Conservation (phyloP, 2,113 vertebrate species). For the Upupa epops region DNA sequence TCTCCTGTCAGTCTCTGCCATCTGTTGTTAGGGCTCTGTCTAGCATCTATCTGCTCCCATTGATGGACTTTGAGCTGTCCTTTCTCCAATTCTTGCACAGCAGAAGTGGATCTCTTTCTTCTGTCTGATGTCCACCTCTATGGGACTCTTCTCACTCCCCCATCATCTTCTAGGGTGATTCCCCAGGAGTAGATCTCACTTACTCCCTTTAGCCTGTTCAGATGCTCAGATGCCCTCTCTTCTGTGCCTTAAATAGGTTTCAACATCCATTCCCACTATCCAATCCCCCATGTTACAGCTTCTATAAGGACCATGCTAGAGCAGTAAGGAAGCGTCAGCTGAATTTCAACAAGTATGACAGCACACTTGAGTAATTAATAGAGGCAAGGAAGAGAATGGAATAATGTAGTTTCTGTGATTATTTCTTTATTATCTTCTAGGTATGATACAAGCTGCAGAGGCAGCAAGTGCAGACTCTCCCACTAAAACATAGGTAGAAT, state of each 20-base stretch:
- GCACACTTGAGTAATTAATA: neutral
- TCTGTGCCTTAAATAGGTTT: no score
- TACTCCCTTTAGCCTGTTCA: no score
- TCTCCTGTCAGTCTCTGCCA: neutral
- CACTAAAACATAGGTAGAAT: constrained; percentile 13
- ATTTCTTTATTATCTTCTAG: neutral
- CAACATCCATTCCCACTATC: no score
- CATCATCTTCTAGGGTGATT: no score
- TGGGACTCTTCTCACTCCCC: no score
- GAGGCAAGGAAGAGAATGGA: accelerated
- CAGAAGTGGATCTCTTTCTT: no score
- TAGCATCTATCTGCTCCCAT: no score
- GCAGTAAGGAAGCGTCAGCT: neutral
- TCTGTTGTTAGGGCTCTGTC: neutral
- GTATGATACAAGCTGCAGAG: neutral
- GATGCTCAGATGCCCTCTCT: no score
- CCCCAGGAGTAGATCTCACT: no score
- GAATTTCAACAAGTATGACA: neutral
- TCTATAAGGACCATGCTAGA: neutral
- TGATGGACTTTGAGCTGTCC: no score
- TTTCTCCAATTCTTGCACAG: no score
- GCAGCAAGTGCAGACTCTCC: neutral
- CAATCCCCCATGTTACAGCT: neutral
- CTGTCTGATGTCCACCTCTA: no score
- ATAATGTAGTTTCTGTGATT: neutral